phyloP scores from a whole-genome alignment of 2,797 vertebrate genomes.

The Eulemur rubriventer region DNA sequence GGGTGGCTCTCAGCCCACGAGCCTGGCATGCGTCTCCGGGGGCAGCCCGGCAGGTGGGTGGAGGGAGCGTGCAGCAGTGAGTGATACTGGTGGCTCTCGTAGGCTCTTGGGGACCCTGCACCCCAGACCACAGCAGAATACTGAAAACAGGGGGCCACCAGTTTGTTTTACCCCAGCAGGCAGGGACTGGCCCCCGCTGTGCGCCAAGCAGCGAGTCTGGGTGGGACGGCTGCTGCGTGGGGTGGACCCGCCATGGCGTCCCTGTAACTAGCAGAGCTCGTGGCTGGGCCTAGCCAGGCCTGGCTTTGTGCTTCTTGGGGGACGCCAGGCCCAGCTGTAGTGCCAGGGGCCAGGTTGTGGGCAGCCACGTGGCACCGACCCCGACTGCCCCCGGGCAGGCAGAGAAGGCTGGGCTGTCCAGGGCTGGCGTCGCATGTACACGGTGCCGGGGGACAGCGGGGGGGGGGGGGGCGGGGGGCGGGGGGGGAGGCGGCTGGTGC shows the following conservation, averaged over 20 bases:
- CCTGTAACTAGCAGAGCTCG: neutral
- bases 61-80: rapidly evolving
- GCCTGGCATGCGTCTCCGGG: neutral
- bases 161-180: neutral
- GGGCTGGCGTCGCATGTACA: rapidly evolving
- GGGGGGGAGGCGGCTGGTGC: neutral
- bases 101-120: neutral
- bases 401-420: neutral
- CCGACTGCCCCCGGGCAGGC: rapidly evolving
- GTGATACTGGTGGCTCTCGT: rapidly evolving
- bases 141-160: neutral
- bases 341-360: rapidly evolving
- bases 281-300: rapidly evolving
- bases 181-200: neutral
- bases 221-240: neutral
- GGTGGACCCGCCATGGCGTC: too few relatives aligned
- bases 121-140: neutral
- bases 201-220: neutral
- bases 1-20: rapidly evolving
- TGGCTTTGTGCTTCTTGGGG: neutral
- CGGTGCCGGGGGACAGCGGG: rapidly evolving
- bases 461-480: too few relatives aligned
- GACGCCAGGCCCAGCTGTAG: neutral
- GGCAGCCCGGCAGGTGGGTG: neutral
- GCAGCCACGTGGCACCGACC: neutral